These are phyloP conservation scores for Nesometra sesokonis DNA, from an alignment of 35 echinoderm and acorn worm genomes.

Conservation along the genomic window DNA sequence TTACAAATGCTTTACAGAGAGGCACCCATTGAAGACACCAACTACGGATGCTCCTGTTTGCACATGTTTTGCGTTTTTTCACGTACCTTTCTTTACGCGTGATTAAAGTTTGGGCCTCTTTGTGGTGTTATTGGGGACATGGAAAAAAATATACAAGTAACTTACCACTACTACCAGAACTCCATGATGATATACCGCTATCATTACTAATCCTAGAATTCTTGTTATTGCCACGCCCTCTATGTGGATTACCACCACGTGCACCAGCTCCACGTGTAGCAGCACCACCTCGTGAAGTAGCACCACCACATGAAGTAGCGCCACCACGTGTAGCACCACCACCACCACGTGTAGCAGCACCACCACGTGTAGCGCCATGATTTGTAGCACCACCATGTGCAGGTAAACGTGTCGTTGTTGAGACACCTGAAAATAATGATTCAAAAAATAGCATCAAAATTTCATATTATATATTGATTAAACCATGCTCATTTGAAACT, in stretches of 20 bases:
- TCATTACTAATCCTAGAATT: not conserved
- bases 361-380: not conserved
- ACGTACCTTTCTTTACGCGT: too few species aligned
- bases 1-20: too few species aligned
- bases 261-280: not conserved
- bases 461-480: not conserved
- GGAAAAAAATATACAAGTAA: not conserved
- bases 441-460: not conserved
- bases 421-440: not conserved
- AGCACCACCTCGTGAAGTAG: too few species aligned
- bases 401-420: not conserved
- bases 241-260: not conserved
- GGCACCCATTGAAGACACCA: too few species aligned
- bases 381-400: not conserved
- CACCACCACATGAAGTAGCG: too few species aligned
- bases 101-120: too few species aligned
- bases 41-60: too few species aligned
- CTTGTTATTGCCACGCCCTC: not conserved
- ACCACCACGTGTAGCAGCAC: too few species aligned
- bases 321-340: not conserved
- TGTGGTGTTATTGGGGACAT: too few species aligned
- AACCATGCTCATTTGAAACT: too few species aligned
- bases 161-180: not conserved
- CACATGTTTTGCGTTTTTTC: too few species aligned
- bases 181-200: not conserved